Base-by-base conservation (phyloP, 2,888 invertebrate genomes). In the Drosophila rubida region DNA sequence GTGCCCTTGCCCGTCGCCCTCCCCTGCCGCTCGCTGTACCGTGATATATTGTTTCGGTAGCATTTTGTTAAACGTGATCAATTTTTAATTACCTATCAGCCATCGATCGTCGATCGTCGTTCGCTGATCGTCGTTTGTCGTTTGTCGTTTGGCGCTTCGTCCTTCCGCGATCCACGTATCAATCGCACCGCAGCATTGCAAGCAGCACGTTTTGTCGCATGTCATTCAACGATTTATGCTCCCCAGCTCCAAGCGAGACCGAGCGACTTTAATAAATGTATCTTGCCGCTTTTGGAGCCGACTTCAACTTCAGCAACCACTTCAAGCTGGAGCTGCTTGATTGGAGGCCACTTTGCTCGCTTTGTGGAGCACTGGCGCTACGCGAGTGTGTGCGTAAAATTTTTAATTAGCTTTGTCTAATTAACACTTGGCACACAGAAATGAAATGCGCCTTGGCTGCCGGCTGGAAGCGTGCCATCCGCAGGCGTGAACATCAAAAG, bases 51-150 rank as follows among this genome's bases (percentile, higher is more conserved):
- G 85, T 87, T 87, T 83, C 86, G 72, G 84, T 85, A 83, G 88
- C 86, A 86, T 87, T 85, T 87, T 87, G 85, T 86, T 85, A 89
- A 89, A 90, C 90, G 87, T 89, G 90, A 90, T 90, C 90, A 90
- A 89, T 88, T 90, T 90, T 90, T 90, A 90, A 90, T 90, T 90
- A 90, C 90, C 87, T 80, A 80, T 83, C 87, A 68, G 69, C 64
- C 80, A 71, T 70, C 64, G 68, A 65, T 67, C 64, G 68, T 27
- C 27, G 61, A 60, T 55, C 65, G 53, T 3, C 4, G 32, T 44
- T 58, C 63, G 53, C 9, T 42, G 69, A 45, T 48, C 61, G 63
- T 13, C 22, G 58, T 32, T 59, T 42, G 46, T 59, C 50, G 61
- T n/a, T 44, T 42, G 55, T 41, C 70, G 30, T 35, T 44, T 42